These are phyloP conservation scores for Streblospio benedicti DNA, from an alignment of 1,140 invertebrate genomes.

Conservation along the genomic window DNA sequence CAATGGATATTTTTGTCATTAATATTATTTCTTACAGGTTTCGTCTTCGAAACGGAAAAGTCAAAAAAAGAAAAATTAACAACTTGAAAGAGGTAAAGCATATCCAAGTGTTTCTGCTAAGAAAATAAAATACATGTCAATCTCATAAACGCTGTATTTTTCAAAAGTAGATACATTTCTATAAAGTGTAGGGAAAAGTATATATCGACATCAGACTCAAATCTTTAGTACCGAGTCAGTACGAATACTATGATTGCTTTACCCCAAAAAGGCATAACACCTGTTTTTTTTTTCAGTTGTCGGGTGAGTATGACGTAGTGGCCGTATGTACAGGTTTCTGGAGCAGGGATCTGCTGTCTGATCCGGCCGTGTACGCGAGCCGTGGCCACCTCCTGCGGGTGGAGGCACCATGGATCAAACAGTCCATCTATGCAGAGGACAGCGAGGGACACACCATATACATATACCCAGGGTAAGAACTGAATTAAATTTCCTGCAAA, in stretches of 20 bases:
- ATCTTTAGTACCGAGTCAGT: too few species aligned
- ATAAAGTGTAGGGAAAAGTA: too few species aligned
- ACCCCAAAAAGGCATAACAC: too few species aligned
- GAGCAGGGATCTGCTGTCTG: slow-evolving; percentile 65
- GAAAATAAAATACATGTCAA: too few species aligned
- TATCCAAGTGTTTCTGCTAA: not conserved
- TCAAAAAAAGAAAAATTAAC: slow-evolving; percentile 6
- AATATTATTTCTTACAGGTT: slow-evolving; percentile 9
- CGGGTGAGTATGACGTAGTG: slow-evolving; percentile 62
- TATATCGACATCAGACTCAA: too few species aligned
- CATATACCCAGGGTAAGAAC: slow-evolving; percentile 60
- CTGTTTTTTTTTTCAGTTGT: slow-evolving; percentile 21
- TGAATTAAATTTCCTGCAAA: not conserved
- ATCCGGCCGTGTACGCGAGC: slow-evolving; percentile 69
- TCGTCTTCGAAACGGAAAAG: slow-evolving; percentile 5
- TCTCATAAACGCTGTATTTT: too few species aligned
- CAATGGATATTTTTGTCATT: not conserved
- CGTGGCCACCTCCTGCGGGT: slow-evolving; percentile 64
- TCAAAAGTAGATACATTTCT: too few species aligned
- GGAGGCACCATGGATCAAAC: slow-evolving; percentile 79
- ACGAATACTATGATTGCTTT: too few species aligned
- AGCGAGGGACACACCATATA: slow-evolving; percentile 69
- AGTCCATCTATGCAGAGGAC: slow-evolving; percentile 68
- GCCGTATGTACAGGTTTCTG: slow-evolving; percentile 83
- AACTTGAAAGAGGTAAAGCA: slow-evolving; percentile 12